Evolutionary conservation across 2,797 vertebrate species (phyloP).

Genomic region (Uromys caudimaculatus): DNA sequence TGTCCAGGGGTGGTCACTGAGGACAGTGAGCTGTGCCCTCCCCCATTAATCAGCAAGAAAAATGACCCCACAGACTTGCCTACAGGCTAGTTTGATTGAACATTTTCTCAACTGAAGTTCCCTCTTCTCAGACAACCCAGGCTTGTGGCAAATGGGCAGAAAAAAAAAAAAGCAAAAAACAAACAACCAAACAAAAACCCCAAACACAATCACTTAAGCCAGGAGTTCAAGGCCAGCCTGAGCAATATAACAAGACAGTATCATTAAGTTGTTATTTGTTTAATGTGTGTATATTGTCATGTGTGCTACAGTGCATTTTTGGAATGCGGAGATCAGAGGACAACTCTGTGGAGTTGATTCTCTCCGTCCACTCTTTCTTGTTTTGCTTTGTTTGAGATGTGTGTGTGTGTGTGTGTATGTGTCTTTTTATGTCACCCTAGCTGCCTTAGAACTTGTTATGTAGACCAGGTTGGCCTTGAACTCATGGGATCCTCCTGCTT

Average conservation of each 20-base stretch:
- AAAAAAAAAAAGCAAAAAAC: not conserved
- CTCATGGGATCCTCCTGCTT: not conserved
- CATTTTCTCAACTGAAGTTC: not conserved
- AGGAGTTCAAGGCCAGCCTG: not conserved
- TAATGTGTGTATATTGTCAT: not conserved
- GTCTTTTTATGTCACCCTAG: not conserved
- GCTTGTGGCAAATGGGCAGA: not conserved
- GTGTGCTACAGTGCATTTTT: not conserved
- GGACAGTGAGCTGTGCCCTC: too few relatives aligned
- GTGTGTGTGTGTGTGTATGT: too few relatives aligned
- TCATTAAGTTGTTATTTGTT: not conserved
- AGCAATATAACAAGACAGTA: not conserved
- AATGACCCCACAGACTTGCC: not conserved
- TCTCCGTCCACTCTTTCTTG: not conserved
- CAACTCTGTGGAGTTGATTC: not conserved
- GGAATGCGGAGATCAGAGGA: not conserved
- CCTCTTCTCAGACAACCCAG: not conserved
- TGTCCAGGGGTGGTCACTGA: too few relatives aligned
- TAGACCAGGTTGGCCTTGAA: not conserved
- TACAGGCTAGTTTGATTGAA: not conserved
- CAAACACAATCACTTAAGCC: not conserved
- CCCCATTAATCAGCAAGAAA: too few relatives aligned
- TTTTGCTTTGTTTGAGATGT: not conserved
- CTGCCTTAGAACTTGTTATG: not conserved
- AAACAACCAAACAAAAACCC: not conserved